Conservation (phyloP, 2,113 vertebrate genomes). For the Gambusia holbrooki region DNA sequence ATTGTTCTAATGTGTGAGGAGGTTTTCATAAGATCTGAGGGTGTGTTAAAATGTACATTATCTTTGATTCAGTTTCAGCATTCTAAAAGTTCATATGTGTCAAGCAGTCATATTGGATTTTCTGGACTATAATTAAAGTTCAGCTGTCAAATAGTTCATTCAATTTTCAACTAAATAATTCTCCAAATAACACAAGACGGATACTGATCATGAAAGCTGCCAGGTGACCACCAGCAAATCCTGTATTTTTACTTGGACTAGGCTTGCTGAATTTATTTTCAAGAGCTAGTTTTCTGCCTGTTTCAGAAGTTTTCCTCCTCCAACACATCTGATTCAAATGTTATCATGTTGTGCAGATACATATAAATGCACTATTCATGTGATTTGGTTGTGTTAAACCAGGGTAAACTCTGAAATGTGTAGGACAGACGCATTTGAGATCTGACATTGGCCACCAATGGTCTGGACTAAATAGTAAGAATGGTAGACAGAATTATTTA, state of each 20-base stretch:
- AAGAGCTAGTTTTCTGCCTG: background rate
- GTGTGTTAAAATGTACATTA: too few species aligned
- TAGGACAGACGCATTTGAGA: background rate
- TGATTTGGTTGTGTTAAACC: background rate
- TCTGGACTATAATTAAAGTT: background rate
- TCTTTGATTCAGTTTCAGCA: background rate
- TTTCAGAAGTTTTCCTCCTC: background rate
- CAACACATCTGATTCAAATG: background rate
- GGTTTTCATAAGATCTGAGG: too few species aligned
- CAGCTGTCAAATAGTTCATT: background rate
- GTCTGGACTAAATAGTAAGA: background rate
- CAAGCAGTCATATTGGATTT: background rate
- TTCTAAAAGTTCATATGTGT: background rate
- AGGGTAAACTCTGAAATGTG: background rate
- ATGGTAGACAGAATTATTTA: background rate
- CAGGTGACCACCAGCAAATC: background rate
- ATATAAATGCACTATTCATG: background rate
- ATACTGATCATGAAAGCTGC: background rate
- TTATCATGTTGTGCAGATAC: background rate
- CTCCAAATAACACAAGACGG: background rate
- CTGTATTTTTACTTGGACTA: background rate
- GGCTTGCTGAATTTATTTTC: background rate
- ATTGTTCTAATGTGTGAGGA: too few species aligned
- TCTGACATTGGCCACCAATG: background rate
- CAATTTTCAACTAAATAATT: background rate